Conservation (phyloP, 2,797 vertebrate species). For the Sus cebifrons region DNA sequence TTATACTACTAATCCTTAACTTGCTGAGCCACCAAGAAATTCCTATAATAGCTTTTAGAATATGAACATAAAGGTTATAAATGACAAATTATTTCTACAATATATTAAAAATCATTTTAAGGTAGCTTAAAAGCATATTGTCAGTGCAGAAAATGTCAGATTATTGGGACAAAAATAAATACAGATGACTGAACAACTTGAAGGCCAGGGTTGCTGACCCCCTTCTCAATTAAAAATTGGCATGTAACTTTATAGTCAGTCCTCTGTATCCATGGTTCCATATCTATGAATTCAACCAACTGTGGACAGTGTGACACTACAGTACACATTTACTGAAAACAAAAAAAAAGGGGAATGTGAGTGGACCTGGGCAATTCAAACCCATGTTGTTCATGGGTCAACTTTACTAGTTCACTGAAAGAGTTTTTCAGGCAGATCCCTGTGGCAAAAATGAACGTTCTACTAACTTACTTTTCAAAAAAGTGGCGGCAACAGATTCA, state of each 20-base stretch:
- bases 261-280: not conserved
- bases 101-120: not conserved
- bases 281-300: not conserved
- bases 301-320: not conserved
- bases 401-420: not conserved
- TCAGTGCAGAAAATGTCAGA: not conserved
- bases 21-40: no score
- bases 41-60: not conserved
- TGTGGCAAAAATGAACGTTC: no score
- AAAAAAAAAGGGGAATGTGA: not conserved
- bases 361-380: not conserved
- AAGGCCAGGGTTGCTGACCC: not conserved
- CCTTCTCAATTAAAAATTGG: not conserved
- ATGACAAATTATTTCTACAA: not conserved
- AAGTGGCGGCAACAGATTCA: not conserved
- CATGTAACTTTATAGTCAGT: not conserved
- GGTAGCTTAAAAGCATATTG: not conserved
- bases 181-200: not conserved
- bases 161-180: constrained; percentile 9
- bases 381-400: not conserved
- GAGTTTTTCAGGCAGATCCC: no score
- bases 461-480: not conserved
- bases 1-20: no score
- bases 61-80: not conserved
- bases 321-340: not conserved